These are phyloP conservation scores for Fragum whitleyi DNA, from an alignment of 2,888 invertebrate genomes.

Conservation along the genomic window DNA sequence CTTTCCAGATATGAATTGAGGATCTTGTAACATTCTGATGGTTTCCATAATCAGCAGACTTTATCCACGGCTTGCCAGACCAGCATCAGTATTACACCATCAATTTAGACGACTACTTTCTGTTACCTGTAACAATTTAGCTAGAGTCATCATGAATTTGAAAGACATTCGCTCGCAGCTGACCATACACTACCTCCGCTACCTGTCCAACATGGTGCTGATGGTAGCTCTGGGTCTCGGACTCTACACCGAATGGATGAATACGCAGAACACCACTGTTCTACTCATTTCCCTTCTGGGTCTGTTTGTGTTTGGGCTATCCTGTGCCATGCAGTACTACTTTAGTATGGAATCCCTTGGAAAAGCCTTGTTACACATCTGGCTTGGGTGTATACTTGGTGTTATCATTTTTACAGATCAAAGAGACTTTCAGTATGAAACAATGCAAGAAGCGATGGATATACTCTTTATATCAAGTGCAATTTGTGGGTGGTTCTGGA, in stretches of 20 bases:
- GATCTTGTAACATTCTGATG: not conserved
- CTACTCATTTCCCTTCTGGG: constrained; percentile 78
- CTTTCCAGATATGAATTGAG: not conserved
- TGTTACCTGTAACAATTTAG: not conserved
- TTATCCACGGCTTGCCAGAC: not conserved
- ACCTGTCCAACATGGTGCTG: constrained; percentile 78
- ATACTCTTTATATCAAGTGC: constrained; percentile 81
- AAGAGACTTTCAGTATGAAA: constrained; percentile 71
- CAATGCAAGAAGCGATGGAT: constrained; percentile 80
- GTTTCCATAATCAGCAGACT: not conserved
- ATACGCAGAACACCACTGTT: constrained; percentile 71
- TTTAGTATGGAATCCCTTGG: constrained; percentile 78
- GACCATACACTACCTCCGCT: constrained; percentile 70
- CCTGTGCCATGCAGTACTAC: constrained; percentile 81
- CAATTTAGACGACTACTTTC: not conserved
- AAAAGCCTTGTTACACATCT: constrained; percentile 77
- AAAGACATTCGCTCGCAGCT: constrained; percentile 56
- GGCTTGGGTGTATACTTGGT: constrained; percentile 83
- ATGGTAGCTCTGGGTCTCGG: constrained; percentile 80
- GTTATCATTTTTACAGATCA: constrained; percentile 80
- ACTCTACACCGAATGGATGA: constrained; percentile 81
- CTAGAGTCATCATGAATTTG: constrained; percentile 57
- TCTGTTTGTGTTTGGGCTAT: constrained; percentile 79
- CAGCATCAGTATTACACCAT: not conserved
- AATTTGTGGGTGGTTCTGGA: constrained; percentile 77